These are phyloP conservation scores for Typhlomys cinereus DNA, from an alignment of 2,113 vertebrate species.

Conservation along the genomic window DNA sequence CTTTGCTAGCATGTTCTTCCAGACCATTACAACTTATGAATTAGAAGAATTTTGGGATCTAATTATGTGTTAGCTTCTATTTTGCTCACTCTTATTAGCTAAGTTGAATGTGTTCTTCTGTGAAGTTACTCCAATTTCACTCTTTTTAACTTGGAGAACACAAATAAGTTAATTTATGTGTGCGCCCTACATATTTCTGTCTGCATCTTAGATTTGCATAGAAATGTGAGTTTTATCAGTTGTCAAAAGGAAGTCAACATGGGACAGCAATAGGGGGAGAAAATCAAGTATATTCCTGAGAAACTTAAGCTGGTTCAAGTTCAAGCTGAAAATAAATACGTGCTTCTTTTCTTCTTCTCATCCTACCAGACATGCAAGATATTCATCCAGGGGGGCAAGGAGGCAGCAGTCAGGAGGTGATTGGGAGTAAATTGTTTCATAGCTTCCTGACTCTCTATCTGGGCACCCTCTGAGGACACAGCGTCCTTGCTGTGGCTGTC, in stretches of 20 bases:
- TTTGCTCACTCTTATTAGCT: conserved; percentile 11
- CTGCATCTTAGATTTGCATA: conserved; percentile 59
- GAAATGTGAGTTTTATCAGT: conserved; percentile 73
- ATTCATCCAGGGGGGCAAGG: neutral
- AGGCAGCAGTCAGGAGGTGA: neutral
- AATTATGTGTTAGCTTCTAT: conserved; percentile 38
- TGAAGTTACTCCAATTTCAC: conserved; percentile 30
- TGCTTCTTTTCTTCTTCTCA: conserved; percentile 37
- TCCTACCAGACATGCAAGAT: conserved; percentile 16
- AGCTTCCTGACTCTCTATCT: neutral
- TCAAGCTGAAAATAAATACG: conserved; percentile 63
- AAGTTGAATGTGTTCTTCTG: conserved; percentile 2
- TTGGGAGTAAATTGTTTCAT: too few species aligned
- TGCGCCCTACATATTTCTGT: conserved; percentile 67
- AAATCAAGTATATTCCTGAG: conserved; percentile 56
- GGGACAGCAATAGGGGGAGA: conserved; percentile 14
- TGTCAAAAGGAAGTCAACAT: conserved; percentile 69
- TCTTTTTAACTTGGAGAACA: conserved; percentile 64
- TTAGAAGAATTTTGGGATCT: conserved; percentile 32
- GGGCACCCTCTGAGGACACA: neutral
- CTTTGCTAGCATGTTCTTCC: conserved; percentile 25
- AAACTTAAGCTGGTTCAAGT: conserved; percentile 49
- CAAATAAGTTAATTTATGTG: conserved; percentile 51
- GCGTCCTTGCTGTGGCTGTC: neutral
- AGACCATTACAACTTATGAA: conserved; percentile 33